Base-by-base conservation (phyloP, 2,888 invertebrate species). In the Tachina lurida region DNA sequence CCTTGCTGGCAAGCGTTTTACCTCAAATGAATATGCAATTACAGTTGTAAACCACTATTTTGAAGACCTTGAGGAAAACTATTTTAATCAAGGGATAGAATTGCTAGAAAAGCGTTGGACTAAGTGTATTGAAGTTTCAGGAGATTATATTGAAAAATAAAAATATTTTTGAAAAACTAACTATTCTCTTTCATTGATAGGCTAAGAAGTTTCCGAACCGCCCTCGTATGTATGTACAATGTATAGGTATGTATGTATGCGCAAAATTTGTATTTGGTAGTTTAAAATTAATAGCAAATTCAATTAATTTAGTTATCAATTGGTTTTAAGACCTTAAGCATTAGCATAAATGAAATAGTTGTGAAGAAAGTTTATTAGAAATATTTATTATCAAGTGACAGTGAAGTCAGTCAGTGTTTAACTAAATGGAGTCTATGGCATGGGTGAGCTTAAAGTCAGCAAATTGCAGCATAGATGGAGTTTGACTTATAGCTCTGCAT, bases 301-400 rank as follows among this genome's bases (percentile, higher is more conserved):
- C 83, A 86, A 86, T 86, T 86, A 83, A 84, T 86, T 86, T 86
- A 86, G 86, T 86, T 86, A 80, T 86, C 86, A 86, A 86, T 86
- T 84, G 86, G 76, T 86, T 86, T 86, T 62, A 71, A 80, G 67
- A 80, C 76, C 67, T 65, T 70, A 65, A 79, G 65, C 77, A 85
- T 49, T 74, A 62, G 60, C 54, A 52, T 22, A 65, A 43, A 49
- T 56, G 54, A 45, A 49, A 41, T 17, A 41, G 39, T 76, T 45
- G 31, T 56, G 15, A 49, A 68, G 15, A 10, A 58, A 17, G 19
- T 68, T n/a, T 13, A 15, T 45, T 49, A 39, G 39, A 13, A 60
- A 17, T 15, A 62, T 8, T 45, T 12, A 19, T 45, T 45, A 17
- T 49, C 0, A 22, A 74, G 1, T 47, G 31, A 9, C 0, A 49